Conservation (phyloP, 2,113 vertebrate genomes). For the Archilochus colubris region DNA sequence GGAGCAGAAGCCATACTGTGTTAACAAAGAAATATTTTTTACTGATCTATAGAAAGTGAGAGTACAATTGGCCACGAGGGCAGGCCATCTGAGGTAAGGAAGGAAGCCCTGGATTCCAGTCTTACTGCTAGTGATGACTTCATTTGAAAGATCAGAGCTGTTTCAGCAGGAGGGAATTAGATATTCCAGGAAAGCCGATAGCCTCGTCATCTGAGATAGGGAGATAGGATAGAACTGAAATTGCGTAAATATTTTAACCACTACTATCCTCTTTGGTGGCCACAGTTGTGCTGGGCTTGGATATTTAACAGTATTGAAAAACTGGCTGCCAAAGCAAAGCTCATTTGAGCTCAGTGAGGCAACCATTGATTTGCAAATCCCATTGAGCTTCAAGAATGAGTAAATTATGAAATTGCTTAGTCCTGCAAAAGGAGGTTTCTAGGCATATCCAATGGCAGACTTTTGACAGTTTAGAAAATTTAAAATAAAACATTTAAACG, state of each 20-base stretch:
- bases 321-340: not conserved
- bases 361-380: not conserved
- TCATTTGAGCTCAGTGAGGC: not conserved
- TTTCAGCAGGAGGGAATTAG: not conserved
- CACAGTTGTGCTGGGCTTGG: not conserved
- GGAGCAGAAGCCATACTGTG: not conserved
- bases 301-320: not conserved
- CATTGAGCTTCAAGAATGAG: not conserved
- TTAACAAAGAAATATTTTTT: not conserved
- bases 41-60: not conserved
- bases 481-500: not conserved
- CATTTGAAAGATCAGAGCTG: not conserved
- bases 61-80: not conserved
- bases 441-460: not conserved
- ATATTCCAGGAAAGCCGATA: not conserved
- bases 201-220: not conserved
- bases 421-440: not conserved
- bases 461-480: not conserved
- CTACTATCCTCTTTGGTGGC: not conserved
- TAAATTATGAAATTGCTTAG: not conserved
- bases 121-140: not conserved
- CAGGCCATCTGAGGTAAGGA: not conserved
- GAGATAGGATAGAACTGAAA: not conserved
- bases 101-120: not conserved
- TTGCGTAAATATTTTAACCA: not conserved